A percentile compares a stretch with the other conserved stretches of the same genome.
These are phyloP conservation scores for Hemibates koningsi DNA, from an alignment of 2,113 vertebrate species.

Conservation along the genomic window DNA sequence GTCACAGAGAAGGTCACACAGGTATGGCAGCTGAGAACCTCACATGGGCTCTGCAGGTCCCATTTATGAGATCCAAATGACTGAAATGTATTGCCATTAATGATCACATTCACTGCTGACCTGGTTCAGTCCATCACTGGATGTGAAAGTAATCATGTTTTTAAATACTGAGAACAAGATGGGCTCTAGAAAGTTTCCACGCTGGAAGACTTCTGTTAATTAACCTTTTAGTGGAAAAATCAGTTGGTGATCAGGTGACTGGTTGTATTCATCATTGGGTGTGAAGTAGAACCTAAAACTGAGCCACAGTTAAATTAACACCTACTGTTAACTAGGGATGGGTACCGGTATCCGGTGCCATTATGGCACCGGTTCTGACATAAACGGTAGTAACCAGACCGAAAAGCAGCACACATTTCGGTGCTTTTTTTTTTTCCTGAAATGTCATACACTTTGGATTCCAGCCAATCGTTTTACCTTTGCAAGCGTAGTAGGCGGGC, in stretches of 20 bases:
- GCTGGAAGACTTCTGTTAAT: constrained; percentile 6
- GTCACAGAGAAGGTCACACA: constrained; percentile 70
- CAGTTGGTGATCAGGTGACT: constrained; percentile 32
- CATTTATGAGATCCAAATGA: background rate
- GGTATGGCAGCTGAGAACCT: constrained; percentile 31
- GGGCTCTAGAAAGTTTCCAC: background rate
- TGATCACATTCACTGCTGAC: background rate
- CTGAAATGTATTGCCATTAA: background rate
- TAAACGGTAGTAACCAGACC: too few species aligned
- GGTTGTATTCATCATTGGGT: constrained; percentile 18
- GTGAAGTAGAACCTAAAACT: constrained; percentile 17
- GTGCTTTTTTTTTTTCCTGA: too few species aligned
- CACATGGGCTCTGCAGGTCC: background rate
- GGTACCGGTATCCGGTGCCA: too few species aligned
- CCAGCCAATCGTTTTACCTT: too few species aligned
- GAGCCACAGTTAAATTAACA: constrained; percentile 37
- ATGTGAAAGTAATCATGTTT: background rate
- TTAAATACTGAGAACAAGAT: background rate
- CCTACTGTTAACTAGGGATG: background rate
- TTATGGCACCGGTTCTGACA: too few species aligned
- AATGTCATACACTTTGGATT: too few species aligned
- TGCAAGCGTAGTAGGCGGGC: too few species aligned
- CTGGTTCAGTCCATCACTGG: background rate
- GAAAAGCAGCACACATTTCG: too few species aligned
- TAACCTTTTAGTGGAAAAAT: constrained; percentile 63